Evolutionary conservation across 2,113 vertebrate species (phyloP).

Genomic region (Paracanthobrama guichenoti): DNA sequence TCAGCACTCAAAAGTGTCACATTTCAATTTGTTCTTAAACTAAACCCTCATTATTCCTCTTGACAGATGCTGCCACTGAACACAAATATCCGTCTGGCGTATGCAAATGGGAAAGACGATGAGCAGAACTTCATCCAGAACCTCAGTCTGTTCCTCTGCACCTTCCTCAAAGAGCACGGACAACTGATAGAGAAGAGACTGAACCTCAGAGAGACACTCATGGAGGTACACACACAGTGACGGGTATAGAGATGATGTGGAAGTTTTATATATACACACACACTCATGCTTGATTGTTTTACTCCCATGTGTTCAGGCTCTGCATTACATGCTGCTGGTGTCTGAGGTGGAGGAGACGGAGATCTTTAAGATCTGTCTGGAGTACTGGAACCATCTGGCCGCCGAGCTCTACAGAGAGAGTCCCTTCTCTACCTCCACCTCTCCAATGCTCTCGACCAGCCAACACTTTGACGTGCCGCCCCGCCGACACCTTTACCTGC

Average conservation of each 20-base stretch:
- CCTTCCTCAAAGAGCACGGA: constrained; percentile 94
- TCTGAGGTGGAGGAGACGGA: constrained; percentile 98
- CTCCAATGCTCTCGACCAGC: constrained; percentile 87
- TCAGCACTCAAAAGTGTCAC: too few species aligned
- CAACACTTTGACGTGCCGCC: constrained; percentile 93
- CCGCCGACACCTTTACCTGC: constrained; percentile 90
- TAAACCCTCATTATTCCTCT: background rate
- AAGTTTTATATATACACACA: too few species aligned
- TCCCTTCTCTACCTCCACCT: constrained; percentile 90
- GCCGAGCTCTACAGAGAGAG: constrained; percentile 95
- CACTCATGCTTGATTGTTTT: background rate
- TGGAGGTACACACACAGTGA: constrained; percentile 80
- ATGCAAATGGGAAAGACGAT: constrained; percentile 94
- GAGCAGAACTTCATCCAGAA: constrained; percentile 98
- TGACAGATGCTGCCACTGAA: constrained; percentile 93
- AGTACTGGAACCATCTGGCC: constrained; percentile 97
- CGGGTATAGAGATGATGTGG: background rate
- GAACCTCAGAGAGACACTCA: constrained; percentile 89
- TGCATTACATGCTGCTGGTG: constrained; percentile 95
- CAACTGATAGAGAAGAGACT: constrained; percentile 90
- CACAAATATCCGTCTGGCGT: constrained; percentile 93
- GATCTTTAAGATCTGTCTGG: constrained; percentile 97
- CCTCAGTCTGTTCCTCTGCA: constrained; percentile 95
- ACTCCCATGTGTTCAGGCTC: constrained; percentile 75
- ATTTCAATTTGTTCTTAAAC: background rate